These are phyloP conservation scores for Gavialis gangeticus DNA, from an alignment of 2,113 vertebrate species.

Conservation along the genomic window DNA sequence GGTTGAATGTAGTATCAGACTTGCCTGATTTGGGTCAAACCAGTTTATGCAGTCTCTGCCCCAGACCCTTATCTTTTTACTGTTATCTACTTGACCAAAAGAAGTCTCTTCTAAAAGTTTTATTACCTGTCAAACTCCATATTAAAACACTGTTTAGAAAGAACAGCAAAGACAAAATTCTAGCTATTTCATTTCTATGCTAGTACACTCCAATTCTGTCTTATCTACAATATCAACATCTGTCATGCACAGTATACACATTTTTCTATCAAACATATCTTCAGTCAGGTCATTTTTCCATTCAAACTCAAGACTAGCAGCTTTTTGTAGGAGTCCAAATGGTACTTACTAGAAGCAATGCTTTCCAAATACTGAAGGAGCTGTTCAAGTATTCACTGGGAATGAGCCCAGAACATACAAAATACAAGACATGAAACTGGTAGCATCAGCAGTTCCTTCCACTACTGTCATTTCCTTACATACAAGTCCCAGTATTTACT, in stretches of 20 bases:
- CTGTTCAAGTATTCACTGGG: background rate
- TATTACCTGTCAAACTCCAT: background rate
- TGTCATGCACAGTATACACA: background rate
- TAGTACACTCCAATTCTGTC: background rate
- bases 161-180: background rate
- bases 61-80: background rate
- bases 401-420: background rate
- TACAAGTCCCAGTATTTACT: background rate
- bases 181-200: background rate
- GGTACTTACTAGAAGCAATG: background rate
- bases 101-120: background rate
- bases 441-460: background rate
- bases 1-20: no score
- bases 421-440: background rate
- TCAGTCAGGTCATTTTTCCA: background rate
- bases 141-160: background rate
- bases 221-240: background rate
- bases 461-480: background rate
- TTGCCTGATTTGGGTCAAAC: no score
- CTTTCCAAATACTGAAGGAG: background rate
- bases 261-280: background rate
- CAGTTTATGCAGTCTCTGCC: no score
- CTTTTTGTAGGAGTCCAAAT: rapidly evolving
- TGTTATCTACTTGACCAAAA: background rate
- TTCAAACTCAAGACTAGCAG: background rate